A percentile compares a stretch with the other conserved stretches of the same genome.
Conservation (phyloP, 35 echinoderm and acorn worm species). For the Holothuria glaberrima region DNA sequence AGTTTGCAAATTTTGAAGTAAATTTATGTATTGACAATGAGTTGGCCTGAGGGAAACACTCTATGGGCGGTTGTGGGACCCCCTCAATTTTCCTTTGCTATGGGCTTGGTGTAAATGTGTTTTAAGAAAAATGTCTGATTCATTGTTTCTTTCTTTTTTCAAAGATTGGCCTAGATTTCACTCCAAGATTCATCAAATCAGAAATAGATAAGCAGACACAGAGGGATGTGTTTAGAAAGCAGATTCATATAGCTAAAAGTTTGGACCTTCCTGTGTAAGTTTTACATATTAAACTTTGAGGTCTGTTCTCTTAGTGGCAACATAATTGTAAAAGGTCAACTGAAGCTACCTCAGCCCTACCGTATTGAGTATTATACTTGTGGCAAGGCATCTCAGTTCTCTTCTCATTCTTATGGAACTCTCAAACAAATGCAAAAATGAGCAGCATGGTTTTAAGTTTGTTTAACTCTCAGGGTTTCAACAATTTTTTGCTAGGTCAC, state of each 20-base stretch:
- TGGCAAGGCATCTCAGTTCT: no score
- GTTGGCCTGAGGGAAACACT: no score
- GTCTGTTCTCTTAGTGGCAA: background rate
- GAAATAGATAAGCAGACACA: conserved; percentile 81
- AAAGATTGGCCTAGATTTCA: conserved; percentile 96
- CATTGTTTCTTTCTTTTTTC: conserved; percentile 5
- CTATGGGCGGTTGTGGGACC: no score
- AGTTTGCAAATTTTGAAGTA: no score
- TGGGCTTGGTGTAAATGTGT: no score
- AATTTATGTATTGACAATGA: no score
- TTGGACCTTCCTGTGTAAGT: conserved; percentile 93
- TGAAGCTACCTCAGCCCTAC: background rate
- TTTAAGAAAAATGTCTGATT: background rate
- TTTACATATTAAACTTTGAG: background rate
- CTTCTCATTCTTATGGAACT: background rate
- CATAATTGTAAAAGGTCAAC: no score
- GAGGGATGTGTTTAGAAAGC: conserved; percentile 78
- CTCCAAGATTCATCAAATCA: conserved; percentile 81
- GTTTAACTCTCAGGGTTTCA: no score
- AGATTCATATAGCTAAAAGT: conserved; percentile 89
- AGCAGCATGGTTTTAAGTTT: no score
- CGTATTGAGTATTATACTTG: no score
- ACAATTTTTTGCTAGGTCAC: no score
- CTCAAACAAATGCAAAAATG: background rate
- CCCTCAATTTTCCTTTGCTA: no score